Conservation (phyloP, 2,113 vertebrate species). For the human region DNA sequence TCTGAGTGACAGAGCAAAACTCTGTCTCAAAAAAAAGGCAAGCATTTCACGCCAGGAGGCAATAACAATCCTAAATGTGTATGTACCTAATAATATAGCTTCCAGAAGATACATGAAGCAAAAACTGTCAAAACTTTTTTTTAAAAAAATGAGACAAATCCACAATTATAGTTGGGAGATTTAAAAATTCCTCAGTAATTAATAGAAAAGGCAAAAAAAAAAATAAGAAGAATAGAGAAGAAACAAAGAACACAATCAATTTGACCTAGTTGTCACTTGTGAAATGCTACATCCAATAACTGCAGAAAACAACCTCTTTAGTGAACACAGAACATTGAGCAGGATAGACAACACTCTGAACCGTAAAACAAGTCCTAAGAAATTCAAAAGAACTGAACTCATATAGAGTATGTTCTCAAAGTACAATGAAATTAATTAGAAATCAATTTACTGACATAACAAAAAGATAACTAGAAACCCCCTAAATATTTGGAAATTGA, state of each 20-base stretch:
- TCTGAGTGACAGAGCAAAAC: too few relatives aligned
- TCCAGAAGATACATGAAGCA: background rate
- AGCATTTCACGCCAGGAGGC: too few relatives aligned
- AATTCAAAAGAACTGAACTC: background rate
- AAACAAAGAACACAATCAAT: background rate
- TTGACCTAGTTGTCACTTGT: background rate
- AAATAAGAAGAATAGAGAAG: background rate
- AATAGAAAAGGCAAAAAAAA: background rate
- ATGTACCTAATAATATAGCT: background rate
- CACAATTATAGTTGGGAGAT: background rate
- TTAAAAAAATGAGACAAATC: background rate
- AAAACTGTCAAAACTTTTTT: background rate
- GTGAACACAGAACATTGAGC: background rate
- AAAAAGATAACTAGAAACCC: background rate
- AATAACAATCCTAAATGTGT: background rate
- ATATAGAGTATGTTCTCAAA: background rate
- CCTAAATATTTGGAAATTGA: background rate
- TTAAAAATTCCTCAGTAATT: background rate
- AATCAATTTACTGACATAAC: background rate
- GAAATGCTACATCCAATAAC: background rate
- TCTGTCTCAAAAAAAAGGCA: too few relatives aligned
- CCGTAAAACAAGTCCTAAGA: background rate
- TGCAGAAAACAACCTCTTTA: background rate
- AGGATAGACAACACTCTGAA: background rate
- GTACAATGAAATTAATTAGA: background rate